Evolutionary conservation across 2,888 invertebrate genomes (phyloP).

Genomic region (Micoletzkya japonica): DNA sequence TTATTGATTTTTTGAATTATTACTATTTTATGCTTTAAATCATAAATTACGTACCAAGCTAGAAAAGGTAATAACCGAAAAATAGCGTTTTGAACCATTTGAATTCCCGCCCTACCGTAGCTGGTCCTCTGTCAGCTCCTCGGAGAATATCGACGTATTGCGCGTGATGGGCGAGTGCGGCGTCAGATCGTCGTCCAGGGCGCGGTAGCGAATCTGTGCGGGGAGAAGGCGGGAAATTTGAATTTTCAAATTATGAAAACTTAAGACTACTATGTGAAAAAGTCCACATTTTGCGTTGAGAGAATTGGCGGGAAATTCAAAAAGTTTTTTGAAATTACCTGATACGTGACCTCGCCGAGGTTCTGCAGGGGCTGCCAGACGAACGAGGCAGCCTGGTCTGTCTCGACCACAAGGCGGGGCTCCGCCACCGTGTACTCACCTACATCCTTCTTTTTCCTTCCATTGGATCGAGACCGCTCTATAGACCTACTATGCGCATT

Average conservation of each 20-base stretch:
- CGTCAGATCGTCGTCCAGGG: conserved; percentile 2
- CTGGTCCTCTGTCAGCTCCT: conserved; percentile 37
- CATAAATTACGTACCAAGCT: background rate
- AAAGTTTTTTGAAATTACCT: too few relatives aligned
- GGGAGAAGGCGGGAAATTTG: too few relatives aligned
- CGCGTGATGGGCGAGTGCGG: background rate
- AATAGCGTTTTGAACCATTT: background rate
- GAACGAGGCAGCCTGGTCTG: conserved; percentile 48
- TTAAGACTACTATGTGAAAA: too few relatives aligned
- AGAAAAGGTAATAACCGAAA: too few relatives aligned
- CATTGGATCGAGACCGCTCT: too few relatives aligned
- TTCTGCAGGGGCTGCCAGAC: conserved; percentile 49
- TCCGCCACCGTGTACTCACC: conserved; percentile 47
- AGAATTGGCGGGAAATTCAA: too few relatives aligned
- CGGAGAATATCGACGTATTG: conserved; percentile 33
- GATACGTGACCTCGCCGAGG: conserved; percentile 41
- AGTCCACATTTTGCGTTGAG: too few relatives aligned
- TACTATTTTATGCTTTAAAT: background rate
- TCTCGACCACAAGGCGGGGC: conserved; percentile 48
- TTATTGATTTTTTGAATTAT: background rate
- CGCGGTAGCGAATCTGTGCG: too few relatives aligned
- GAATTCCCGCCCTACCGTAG: conserved; percentile 12
- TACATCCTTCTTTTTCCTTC: too few relatives aligned
- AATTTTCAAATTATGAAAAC: too few relatives aligned
- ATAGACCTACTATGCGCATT: too few relatives aligned